Evolutionary conservation across 2,113 vertebrate species (phyloP).

Genomic region (Neolamprologus brichardi): DNA sequence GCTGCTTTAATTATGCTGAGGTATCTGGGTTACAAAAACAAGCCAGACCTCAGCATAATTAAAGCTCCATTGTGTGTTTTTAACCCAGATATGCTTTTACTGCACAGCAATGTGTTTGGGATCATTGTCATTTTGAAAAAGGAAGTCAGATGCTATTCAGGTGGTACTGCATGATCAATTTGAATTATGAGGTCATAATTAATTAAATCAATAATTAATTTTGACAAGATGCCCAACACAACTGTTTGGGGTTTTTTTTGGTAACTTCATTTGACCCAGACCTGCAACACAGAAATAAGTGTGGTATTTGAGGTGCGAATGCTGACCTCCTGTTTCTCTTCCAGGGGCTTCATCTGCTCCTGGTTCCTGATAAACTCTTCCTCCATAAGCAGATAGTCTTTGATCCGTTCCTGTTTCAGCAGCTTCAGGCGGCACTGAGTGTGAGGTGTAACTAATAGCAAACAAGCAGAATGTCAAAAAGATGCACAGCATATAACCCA

Average conservation of each 20-base stretch:
- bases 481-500: fast-evolving
- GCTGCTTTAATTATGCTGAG: background rate
- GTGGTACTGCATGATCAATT: background rate
- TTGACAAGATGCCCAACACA: fast-evolving
- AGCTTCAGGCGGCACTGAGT: slow-evolving; percentile 95
- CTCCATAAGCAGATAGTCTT: slow-evolving; percentile 97
- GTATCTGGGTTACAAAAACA: background rate
- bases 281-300: background rate
- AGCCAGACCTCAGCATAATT: background rate
- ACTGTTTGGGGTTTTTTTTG: background rate
- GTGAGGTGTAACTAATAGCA: slow-evolving; percentile 87
- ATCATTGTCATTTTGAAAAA: background rate
- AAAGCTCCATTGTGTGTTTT: background rate
- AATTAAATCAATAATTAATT: background rate
- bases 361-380: slow-evolving; percentile 99
- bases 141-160: background rate
- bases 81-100: background rate
- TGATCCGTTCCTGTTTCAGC: slow-evolving; percentile 93
- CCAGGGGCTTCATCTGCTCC: slow-evolving; percentile 97
- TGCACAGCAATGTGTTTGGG: background rate
- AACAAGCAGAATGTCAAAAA: background rate
- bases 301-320: background rate
- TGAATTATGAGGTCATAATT: background rate
- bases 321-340: slow-evolving; percentile 95
- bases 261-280: background rate